phyloP scores from a whole-genome alignment of 2,888 invertebrate species.

The Meteorus colon region DNA sequence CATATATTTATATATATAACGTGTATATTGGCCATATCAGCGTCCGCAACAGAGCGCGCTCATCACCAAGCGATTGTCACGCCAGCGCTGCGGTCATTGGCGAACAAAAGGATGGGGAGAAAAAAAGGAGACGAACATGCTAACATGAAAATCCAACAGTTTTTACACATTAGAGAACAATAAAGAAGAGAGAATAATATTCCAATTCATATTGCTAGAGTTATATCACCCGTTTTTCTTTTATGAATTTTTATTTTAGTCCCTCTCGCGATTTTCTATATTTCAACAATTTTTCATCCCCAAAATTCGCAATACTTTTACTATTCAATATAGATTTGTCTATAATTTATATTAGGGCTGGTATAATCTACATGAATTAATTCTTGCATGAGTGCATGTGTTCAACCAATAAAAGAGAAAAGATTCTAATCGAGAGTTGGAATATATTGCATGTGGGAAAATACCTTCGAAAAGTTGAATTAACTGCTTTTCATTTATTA shows the following conservation, averaged over 20 bases:
- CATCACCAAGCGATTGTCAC: constrained; percentile 50
- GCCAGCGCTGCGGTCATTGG: constrained; percentile 23
- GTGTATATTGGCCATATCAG: constrained; percentile 51
- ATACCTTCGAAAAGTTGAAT: no score
- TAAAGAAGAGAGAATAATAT: neutral
- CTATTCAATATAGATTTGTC: no score
- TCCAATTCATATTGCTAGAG: neutral
- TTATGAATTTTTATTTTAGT: no score
- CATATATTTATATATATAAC: constrained; percentile 25
- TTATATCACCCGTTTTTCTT: no score
- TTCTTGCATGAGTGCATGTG: constrained; percentile 1
- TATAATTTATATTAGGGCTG: no score
- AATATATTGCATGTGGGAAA: no score
- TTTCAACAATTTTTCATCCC: no score
- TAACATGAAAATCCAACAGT: constrained; percentile 14
- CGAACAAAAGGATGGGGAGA: constrained; percentile 7
- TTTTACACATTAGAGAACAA: neutral
- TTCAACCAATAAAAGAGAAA: neutral
- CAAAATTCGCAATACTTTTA: no score
- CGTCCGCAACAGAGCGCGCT: constrained; percentile 52
- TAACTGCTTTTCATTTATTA: no score
- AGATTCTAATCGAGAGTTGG: no score
- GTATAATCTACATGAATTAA: neutral
- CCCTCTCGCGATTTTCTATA: no score
- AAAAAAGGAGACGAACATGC: neutral